These are phyloP conservation scores for Lasiurus borealis DNA, from an alignment of 2,113 vertebrate genomes.

Conservation along the genomic window DNA sequence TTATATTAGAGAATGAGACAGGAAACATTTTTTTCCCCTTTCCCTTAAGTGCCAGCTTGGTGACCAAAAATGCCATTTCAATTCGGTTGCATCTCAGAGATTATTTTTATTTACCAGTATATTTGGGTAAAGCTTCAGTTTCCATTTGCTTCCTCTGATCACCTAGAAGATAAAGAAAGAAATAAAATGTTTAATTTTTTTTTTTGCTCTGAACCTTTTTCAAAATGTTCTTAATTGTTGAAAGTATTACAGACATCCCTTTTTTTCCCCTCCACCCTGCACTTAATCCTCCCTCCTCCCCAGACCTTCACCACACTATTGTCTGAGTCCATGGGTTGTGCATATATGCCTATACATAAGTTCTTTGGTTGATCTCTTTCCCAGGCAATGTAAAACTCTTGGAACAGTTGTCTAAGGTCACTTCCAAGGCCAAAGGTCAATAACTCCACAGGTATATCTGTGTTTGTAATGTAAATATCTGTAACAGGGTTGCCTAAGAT, in stretches of 20 bases:
- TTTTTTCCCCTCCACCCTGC: too few species aligned
- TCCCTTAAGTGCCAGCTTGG: not conserved
- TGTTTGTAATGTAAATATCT: too few species aligned
- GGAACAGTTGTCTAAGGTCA: not conserved
- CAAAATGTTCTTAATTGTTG: too few species aligned
- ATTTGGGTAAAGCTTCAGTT: conserved; percentile 8
- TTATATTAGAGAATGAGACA: not conserved
- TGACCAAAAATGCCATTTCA: not conserved
- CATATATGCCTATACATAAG: too few species aligned
- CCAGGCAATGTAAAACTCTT: too few species aligned
- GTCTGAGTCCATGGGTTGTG: too few species aligned
- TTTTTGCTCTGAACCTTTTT: conserved; percentile 1
- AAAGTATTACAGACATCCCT: too few species aligned
- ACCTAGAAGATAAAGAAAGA: not conserved
- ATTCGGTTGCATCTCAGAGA: not conserved
- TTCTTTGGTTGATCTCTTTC: too few species aligned
- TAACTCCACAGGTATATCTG: not conserved
- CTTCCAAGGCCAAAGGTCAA: not conserved
- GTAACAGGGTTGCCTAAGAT: too few species aligned
- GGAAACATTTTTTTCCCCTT: not conserved
- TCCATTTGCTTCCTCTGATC: conserved; percentile 7
- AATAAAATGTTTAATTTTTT: not conserved
- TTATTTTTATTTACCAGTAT: conserved; percentile 3
- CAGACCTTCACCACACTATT: too few species aligned
- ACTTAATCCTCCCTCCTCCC: too few species aligned